These are phyloP conservation scores for Temnothorax unifasciatus DNA, from an alignment of 2,888 invertebrate species.

Conservation along the genomic window DNA sequence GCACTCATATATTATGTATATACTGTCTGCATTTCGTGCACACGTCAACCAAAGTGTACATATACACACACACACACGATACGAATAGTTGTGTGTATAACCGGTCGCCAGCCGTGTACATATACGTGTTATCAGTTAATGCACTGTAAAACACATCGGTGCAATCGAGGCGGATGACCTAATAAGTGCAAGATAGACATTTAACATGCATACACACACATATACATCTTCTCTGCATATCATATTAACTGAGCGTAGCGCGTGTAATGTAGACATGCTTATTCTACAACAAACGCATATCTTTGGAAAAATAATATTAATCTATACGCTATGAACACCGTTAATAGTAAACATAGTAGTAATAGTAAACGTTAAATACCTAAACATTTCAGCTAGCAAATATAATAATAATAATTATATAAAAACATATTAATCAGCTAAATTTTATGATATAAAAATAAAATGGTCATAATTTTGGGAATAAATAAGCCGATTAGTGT, in stretches of 20 bases:
- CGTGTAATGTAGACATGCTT: not conserved
- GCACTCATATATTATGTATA: not conserved
- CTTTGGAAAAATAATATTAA: not conserved
- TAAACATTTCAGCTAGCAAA: not conserved
- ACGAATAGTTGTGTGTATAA: no score
- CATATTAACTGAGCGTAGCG: not conserved
- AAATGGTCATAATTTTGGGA: not conserved
- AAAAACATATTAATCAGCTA: not conserved
- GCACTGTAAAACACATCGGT: no score
- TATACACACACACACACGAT: no score
- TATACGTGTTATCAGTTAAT: no score
- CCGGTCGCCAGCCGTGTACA: no score
- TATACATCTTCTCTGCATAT: not conserved
- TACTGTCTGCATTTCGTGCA: not conserved
- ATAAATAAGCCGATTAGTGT: slow-evolving; percentile 73
- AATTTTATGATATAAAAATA: not conserved
- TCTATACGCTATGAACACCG: not conserved
- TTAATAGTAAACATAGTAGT: not conserved
- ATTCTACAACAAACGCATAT: not conserved
- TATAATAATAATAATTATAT: not conserved
- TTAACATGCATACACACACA: not conserved
- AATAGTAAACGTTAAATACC: not conserved
- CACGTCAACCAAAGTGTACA: not conserved
- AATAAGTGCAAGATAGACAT: not conserved
- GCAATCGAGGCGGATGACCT: not conserved